Base-by-base conservation (phyloP, 2,113 vertebrate genomes). In the Sinocyclocheilus anshuiensis region DNA sequence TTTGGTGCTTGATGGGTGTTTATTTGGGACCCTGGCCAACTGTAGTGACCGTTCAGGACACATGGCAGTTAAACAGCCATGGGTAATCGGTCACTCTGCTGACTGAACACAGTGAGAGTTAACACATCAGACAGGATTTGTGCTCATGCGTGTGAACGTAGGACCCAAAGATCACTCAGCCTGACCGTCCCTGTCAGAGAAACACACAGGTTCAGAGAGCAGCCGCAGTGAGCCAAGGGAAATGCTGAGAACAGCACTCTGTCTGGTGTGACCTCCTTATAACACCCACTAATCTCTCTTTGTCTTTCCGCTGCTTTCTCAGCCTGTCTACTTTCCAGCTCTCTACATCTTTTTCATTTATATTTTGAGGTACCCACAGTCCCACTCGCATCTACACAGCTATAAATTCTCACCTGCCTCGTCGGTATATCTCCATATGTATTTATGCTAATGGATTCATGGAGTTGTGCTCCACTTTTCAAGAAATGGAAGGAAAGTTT, bases 51-150 rank as follows among this genome's bases (percentile, higher is more conserved):
- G 0, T 20, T 50, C 10, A 18, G 11, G 24, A 53, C 80, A 67
- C 26, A 45, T 26, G 55, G 29, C 50, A 20, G 74, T 83, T 83
- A 53, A 77, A 87, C 63, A 55, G 61, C 69, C 39, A 55, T 76
- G 57, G 71, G 20, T 65, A 77, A 83, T 76, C 8, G 20, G 71
- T 81, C 72, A 87, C 87, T 89, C 89, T 61, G 76, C 88, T 83
- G 90, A 92, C 91, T 88, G 88, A 88, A 90, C 91, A 90, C 92
- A 86, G 85, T 87, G 90, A 93, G 92, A 91, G 92, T 90, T 93
- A 93, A 93, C 90, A 91, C 89, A 92, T 93, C 93, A 92, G 92
- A 90, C 88, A 89, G 90, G 91, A 93, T 93, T 92, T 91, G 91
- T 89, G 84, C 90, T 91, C 87, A 89, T 81, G 90, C 89, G 89